Base-by-base conservation (phyloP, 2,113 vertebrate genomes). In the Alouatta palliata region DNA sequence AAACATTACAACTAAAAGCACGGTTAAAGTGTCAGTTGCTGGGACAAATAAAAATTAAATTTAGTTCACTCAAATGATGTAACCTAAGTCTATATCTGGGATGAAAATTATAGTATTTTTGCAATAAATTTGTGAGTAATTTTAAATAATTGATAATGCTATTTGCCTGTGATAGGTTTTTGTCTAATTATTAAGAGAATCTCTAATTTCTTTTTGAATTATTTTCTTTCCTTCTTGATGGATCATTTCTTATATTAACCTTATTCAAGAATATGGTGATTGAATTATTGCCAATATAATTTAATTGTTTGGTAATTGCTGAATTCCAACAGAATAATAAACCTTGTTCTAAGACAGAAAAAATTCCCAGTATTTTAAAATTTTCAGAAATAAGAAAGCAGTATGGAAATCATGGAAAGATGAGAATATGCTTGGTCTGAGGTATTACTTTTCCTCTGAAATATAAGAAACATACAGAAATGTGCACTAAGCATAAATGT, bases 221-320 rank as follows among this genome's bases (percentile, higher is more conserved):
- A 95, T 96, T 97, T 96, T 96, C 94, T 96, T 96, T 97, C 94
- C 96, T 96, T 97, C 77, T 90, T 89, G 75, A 77, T 85, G 68
- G 91, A 97, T 83, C 71, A 94, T 98, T 97, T 98, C 96, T 95
- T 97, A 88, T 35, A 52, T 98, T 97, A 96, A n/a, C 35, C 47
- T 93, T 91, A 97, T 94, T 90, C 84, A 92, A 54, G 66, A 93
- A 93, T 87, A 58, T 95, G 87, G 32, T 96, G 94, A 96, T 83
- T 97, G 97, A 84, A 75, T 97, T 82, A 93, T 81, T 85, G 1
- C 3, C 45, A 49, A 90, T 47, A 73, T 83, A 45, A 89, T 94
- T 94, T 49, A 90, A 80, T 86, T 73, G 90, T 73, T 94, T 87
- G 14, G 27, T 87, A 73, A 92, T 75, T 96, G 35, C 68, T 94